phyloP scores from a whole-genome alignment of 2,113 vertebrate genomes.

The Cercocebus atys region DNA sequence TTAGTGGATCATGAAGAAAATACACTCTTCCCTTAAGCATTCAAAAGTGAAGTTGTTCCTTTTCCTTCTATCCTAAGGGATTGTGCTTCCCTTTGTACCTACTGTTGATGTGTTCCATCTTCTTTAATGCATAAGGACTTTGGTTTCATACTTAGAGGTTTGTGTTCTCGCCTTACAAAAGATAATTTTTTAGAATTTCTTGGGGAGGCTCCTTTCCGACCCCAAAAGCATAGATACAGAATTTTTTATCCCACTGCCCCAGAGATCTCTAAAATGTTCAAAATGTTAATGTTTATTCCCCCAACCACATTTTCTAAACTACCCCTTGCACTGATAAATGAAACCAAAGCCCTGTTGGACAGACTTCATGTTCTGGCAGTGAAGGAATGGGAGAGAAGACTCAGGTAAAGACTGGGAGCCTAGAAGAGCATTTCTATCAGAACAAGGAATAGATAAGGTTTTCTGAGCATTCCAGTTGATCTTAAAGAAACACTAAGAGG shows the following conservation, averaged over 20 bases:
- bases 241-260: neutral
- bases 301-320: neutral
- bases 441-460: neutral
- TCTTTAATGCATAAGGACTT: neutral
- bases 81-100: neutral
- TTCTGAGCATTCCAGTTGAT: neutral
- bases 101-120: neutral
- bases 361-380: neutral
- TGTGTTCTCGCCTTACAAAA: neutral
- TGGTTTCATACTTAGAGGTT: neutral
- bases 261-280: slow-evolving; percentile 14
- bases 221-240: neutral
- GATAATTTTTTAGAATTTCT: slow-evolving; percentile 14
- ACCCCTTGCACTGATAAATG: neutral
- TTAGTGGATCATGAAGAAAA: neutral
- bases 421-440: neutral
- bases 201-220: neutral
- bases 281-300: neutral
- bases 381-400: neutral
- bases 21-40: neutral
- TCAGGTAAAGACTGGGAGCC: too few relatives aligned
- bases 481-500: neutral
- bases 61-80: neutral
- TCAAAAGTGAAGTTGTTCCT: neutral
- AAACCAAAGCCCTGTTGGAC: neutral